Evolutionary conservation across 1,140 invertebrate species (phyloP), one percentile per base, ranked within the genome.

Genomic region (Platyscapa corneri): DNA sequence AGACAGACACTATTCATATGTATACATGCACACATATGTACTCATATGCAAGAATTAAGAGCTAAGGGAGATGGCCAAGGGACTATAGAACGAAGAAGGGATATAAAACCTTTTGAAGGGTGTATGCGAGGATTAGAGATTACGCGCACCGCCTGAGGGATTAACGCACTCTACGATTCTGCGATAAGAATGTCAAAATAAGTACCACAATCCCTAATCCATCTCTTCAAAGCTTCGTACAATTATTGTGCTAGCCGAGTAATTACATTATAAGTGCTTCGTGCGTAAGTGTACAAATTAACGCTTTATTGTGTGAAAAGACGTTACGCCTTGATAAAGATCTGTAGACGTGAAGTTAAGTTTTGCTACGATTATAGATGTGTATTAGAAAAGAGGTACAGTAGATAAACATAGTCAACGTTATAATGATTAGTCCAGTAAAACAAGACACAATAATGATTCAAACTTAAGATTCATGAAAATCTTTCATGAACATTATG

Each of bases 141-240:
- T 49, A 70, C 27, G 39, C 87, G 90, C 87, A 88, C 88, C 90
- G 88, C 89, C 90, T 89, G 84, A 86, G 89, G 89, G 89, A 90
- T 91, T 90, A 89, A 88, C 87, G 87, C 90, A 88, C 88, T 90
- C 88, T 89, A 23, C 70, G 90, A 92, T 91, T 90, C 87, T 88
- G 82, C 88, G 91, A 92, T 92, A 92, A 91, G 90, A 90, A 91
- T 90, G 90, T 92, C 90, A 90, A 91, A 92, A 92, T 90, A 91
- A 74, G 67, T 30, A 39, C 89, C 89, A 88, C 90, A 89, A 88
- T 87, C 77, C 85, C 83, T 64, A 65, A 77, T 84, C 75, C 37
- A n/a, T 67, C 30, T 77, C 46, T 64, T 23, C 10, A 20, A 39
- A 72, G 6, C 7, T 74, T 7, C 23, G 3, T 42, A n/a, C 27